Conservation (phyloP, 2,113 vertebrate species). For the Spilogale gracilis region DNA sequence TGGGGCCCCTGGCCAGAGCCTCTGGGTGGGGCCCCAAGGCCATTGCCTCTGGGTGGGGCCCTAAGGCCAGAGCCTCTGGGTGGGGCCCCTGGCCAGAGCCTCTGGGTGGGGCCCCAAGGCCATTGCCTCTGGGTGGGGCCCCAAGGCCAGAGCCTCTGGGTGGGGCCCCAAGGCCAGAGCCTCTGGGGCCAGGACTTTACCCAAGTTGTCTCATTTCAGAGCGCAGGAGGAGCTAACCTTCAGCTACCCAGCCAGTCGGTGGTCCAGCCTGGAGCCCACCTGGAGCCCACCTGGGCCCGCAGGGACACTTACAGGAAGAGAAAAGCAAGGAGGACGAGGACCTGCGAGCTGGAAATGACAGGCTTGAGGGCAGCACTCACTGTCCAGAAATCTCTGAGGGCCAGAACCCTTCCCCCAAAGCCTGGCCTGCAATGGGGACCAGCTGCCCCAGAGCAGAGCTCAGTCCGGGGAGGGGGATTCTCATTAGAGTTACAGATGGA, state of each 20-base stretch:
- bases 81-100: no score
- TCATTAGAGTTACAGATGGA: not conserved
- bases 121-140: no score
- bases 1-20: no score
- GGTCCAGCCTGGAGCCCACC: not conserved
- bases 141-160: no score
- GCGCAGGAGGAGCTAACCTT: not conserved
- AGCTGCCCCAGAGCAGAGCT: not conserved
- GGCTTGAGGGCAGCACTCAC: not conserved
- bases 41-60: not conserved
- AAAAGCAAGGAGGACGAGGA: not conserved
- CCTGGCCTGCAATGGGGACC: not conserved
- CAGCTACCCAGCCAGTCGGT: no score
- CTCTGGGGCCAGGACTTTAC: not conserved
- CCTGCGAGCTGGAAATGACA: not conserved
- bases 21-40: not conserved
- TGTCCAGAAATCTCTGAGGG: conserved; percentile 12
- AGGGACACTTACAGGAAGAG: not conserved
- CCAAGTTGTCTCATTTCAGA: not conserved
- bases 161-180: not conserved
- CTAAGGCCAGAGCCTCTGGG: not conserved
- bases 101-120: no score
- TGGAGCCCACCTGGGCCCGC: not conserved
- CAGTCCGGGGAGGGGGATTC: not conserved
- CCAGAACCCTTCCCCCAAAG: not conserved